phyloP scores from a whole-genome alignment of 1,140 invertebrate species.

The Ditylenchus dipsaci region DNA sequence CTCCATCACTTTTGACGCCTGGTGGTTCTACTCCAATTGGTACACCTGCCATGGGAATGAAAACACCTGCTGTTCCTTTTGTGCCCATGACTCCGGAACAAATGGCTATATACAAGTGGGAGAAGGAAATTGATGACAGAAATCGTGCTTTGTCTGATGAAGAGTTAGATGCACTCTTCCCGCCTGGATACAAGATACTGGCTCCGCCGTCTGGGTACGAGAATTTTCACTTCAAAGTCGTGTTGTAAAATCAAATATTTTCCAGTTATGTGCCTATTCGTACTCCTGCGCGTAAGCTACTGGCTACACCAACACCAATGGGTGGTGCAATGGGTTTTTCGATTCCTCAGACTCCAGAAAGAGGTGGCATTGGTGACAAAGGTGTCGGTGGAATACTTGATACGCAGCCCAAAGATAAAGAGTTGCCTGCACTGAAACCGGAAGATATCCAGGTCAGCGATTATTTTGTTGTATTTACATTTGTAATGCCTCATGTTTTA shows the following conservation, averaged over 20 bases:
- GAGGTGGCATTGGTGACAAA: slow-evolving; percentile 44
- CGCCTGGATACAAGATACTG: slow-evolving; percentile 88
- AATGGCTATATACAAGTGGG: slow-evolving; percentile 95
- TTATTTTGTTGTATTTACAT: not conserved
- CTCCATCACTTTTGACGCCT: slow-evolving; percentile 70
- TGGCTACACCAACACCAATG: slow-evolving; percentile 93
- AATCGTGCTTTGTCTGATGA: slow-evolving; percentile 93
- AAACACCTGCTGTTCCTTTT: slow-evolving; percentile 83
- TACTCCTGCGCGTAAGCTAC: slow-evolving; percentile 90
- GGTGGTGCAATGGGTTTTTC: slow-evolving; percentile 86
- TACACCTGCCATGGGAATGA: slow-evolving; percentile 91
- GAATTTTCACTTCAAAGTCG: not conserved
- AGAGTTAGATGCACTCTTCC: slow-evolving; percentile 92
- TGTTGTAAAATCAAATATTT: slow-evolving; percentile 73
- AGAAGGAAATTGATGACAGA: slow-evolving; percentile 94
- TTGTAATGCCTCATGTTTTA: not conserved
- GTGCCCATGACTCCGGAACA: slow-evolving; percentile 98
- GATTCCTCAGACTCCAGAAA: slow-evolving; percentile 71
- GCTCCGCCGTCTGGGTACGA: slow-evolving; percentile 26
- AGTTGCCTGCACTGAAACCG: slow-evolving; percentile 96
- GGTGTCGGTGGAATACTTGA: slow-evolving; percentile 72
- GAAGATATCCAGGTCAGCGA: slow-evolving; percentile 80
- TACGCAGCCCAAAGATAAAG: slow-evolving; percentile 86
- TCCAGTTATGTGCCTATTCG: slow-evolving; percentile 87
- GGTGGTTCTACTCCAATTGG: slow-evolving; percentile 84